Evolutionary conservation across 2,888 invertebrate genomes (phyloP), one percentile per base, ranked within the genome.

Genomic region (Buathra laborator): DNA sequence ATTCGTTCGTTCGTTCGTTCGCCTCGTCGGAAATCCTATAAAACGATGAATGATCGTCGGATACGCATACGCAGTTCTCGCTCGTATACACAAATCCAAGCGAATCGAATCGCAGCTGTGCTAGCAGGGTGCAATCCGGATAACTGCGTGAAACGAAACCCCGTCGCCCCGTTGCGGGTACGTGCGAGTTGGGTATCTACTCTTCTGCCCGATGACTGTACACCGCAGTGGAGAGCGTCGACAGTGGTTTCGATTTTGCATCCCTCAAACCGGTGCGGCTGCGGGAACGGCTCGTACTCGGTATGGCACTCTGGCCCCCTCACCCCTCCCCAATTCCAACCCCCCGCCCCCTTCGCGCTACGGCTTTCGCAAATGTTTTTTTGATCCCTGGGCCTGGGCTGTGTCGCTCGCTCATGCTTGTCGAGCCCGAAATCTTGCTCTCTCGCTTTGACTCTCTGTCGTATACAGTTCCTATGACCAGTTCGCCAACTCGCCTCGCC

Each of bases 361-460:
- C 59, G 91, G 90, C 92, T 93, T 92, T 90, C 88, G 87, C 89
- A 89, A 92, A 92, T 92, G 92, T 90, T 92, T 93, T 92, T 93
- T 92, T 92, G 92, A 93, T 93, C 92, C 92, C 87, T 81, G 66
- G 59, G 75, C 75, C 43, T 71, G 72, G 72, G 37, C 37, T 9
- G 37, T 53, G 43, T 51, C 74, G 46, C 67, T 82, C 78, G 70
- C 62, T 62, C 19, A 12, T 67, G 56, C 56, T 37, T 5, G 29
- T 71, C 71, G 67, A 64, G 71, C 59, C 68, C 72, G 48, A 48
- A 51, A 46, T 75, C 75, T 72, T n/a, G 74, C 68, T 76, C 48
- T 72, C 85, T 67, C 83, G 51, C 80, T 80, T 62, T 32, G 19
- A 7, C 14, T 14, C 62, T 24, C 14, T 32, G 12, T 6, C 62